Evolutionary conservation across 2,797 vertebrate species (phyloP).

Genomic region (Ceyx erithaca): DNA sequence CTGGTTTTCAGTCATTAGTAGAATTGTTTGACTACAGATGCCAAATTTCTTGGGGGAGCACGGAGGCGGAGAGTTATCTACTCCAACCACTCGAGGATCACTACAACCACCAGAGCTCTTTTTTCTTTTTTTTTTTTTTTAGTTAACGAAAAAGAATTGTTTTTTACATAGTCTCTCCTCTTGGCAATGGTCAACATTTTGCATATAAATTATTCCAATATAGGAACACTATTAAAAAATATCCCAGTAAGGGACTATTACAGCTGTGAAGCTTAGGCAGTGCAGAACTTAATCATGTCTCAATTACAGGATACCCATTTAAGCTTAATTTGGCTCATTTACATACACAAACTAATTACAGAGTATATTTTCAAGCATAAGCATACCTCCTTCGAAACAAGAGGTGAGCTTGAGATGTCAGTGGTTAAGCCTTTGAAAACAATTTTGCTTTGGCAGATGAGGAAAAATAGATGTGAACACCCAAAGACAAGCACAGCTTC

Average conservation of each 20-base stretch:
- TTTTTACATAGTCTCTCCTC: neutral
- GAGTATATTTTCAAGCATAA: neutral
- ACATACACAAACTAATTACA: constrained; percentile 24
- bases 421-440: neutral
- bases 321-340: constrained; percentile 16
- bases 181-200: neutral
- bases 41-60: neutral
- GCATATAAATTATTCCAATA: neutral
- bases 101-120: neutral
- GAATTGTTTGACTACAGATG: neutral
- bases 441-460: neutral
- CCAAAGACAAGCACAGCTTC: neutral
- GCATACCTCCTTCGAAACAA: neutral
- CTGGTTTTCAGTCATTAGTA: constrained; percentile 4
- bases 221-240: neutral
- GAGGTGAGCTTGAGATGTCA: neutral
- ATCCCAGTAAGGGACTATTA: neutral
- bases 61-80: fast-evolving
- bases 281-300: neutral
- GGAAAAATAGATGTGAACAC: neutral
- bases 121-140: neutral
- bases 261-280: neutral
- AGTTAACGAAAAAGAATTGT: neutral
- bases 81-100: neutral
- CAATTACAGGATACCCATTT: constrained; percentile 7